Percentiles rank a stretch among this genome's conserved stretches.
These are phyloP conservation scores for Anthonomus grandis DNA, from an alignment of 1,140 invertebrate species.

Conservation along the genomic window DNA sequence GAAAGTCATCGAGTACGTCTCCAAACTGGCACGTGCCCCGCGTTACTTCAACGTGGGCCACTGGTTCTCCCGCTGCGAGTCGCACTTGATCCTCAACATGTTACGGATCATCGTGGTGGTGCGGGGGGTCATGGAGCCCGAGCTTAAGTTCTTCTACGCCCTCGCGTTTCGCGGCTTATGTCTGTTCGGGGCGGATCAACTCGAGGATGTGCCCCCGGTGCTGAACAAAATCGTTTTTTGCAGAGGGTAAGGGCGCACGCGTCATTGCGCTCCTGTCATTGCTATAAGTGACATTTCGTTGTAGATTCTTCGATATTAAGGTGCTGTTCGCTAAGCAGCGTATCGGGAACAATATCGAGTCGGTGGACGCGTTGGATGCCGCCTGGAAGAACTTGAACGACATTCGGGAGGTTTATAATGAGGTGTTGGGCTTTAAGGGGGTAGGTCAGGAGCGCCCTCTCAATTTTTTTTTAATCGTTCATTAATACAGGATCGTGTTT, in stretches of 20 bases:
- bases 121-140: conserved; percentile 47
- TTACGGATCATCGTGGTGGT: conserved; percentile 49
- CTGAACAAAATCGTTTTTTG: conserved; percentile 56
- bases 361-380: conserved; percentile 47
- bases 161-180: conserved; percentile 55
- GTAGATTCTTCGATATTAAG: no score
- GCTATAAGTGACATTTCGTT: no score
- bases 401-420: conserved; percentile 53
- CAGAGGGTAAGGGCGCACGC: conserved; percentile 38
- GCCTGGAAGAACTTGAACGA: conserved; percentile 50
- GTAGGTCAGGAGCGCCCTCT: conserved; percentile 24
- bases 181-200: conserved; percentile 52
- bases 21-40: conserved; percentile 25
- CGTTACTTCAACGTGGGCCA: conserved; percentile 48
- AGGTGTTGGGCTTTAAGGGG: conserved; percentile 50
- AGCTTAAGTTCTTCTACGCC: conserved; percentile 50
- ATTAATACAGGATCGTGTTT: no score
- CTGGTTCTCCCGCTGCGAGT: conserved; percentile 59
- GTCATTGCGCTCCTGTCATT: no score
- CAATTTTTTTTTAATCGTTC: neutral
- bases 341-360: no score
- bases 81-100: conserved; percentile 51
- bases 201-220: conserved; percentile 50
- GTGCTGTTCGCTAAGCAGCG: no score
- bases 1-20: conserved; percentile 39